These are phyloP conservation scores for Mastomys natalensis DNA, from an alignment of 2,113 vertebrate genomes.

Conservation along the genomic window DNA sequence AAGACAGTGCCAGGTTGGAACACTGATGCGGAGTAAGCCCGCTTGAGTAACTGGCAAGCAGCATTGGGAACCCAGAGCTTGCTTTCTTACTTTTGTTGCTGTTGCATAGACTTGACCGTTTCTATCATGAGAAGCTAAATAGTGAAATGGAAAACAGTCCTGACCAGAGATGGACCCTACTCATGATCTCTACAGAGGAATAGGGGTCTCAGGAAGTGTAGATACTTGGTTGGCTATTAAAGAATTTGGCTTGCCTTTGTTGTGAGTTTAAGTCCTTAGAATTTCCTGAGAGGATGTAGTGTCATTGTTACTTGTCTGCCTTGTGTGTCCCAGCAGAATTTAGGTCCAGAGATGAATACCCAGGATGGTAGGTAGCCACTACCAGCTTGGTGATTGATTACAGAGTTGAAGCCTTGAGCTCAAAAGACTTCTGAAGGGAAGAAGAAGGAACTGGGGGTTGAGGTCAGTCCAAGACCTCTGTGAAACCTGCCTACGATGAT, in stretches of 20 bases:
- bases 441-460: neutral
- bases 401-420: neutral
- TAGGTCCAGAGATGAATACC: neutral
- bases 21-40: neutral
- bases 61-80: neutral
- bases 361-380: neutral
- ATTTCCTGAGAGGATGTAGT: neutral
- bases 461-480: neutral
- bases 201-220: neutral
- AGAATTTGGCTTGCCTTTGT: neutral
- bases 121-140: neutral
- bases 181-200: neutral
- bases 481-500: neutral
- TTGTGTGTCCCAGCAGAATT: neutral
- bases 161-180: neutral
- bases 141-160: neutral
- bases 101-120: neutral
- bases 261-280: neutral
- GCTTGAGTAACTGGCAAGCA: fast-evolving
- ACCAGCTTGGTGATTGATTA: neutral
- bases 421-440: too few species aligned
- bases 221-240: neutral
- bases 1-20: neutral
- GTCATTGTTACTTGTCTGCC: neutral
- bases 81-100: neutral